Percentiles rank a stretch among this genome's conserved stretches.
These are phyloP conservation scores for Parapsyche elsis DNA, from an alignment of 1,140 invertebrate genomes.

Conservation along the genomic window DNA sequence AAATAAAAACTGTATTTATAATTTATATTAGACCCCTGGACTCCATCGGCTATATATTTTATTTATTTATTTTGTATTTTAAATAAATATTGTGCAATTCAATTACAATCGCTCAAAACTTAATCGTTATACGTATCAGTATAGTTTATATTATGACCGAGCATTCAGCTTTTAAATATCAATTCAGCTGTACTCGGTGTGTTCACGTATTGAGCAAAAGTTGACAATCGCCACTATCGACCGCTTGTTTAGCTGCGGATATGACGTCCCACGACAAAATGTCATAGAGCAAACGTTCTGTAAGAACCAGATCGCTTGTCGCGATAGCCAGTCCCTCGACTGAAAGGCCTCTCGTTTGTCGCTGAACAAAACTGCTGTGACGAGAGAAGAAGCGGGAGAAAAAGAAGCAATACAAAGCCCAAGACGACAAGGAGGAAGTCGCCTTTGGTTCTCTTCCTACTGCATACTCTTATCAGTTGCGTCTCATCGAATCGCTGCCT, in stretches of 20 bases:
- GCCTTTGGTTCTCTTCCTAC: conserved; percentile 44
- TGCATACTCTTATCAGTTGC: conserved; percentile 45
- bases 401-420: not conserved
- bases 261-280: conserved; percentile 43
- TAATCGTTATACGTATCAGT: no score
- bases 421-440: conserved; percentile 48
- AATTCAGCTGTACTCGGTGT: no score
- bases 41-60: no score
- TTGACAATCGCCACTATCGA: conserved; percentile 31
- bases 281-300: conserved; percentile 31
- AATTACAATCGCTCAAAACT: no score
- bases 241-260: conserved; percentile 29
- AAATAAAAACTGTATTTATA: no score
- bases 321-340: conserved; percentile 3
- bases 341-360: conserved; percentile 50
- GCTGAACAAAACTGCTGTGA: conserved; percentile 34
- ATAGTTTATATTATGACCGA: no score
- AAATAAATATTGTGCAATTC: no score
- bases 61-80: no score
- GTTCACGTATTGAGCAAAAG: not conserved
- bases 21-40: no score
- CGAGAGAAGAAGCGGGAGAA: conserved; percentile 1
- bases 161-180: no score
- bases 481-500: not conserved
- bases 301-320: conserved; percentile 21